These are phyloP conservation scores for Falco biarmicus DNA, from an alignment of 2,797 vertebrate species.

Conservation along the genomic window DNA sequence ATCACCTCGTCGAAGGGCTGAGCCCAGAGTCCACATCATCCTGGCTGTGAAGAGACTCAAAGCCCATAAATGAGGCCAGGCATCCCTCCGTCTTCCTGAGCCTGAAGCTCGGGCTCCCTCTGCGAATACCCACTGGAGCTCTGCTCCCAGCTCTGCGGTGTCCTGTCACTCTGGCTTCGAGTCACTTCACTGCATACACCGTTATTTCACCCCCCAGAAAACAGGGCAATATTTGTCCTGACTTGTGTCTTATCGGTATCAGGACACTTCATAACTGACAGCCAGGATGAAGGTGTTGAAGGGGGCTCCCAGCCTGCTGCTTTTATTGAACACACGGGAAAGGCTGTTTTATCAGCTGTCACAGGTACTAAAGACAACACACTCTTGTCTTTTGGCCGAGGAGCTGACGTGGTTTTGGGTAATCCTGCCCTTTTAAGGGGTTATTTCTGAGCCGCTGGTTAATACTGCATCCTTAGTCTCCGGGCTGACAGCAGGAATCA, in stretches of 20 bases:
- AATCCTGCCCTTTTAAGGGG: background rate
- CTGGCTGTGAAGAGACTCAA: background rate
- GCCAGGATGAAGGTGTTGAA: constrained; percentile 45
- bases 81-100: background rate
- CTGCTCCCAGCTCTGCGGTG: background rate
- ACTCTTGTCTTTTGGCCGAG: background rate
- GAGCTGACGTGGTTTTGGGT: background rate
- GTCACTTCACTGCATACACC: background rate
- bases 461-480: background rate
- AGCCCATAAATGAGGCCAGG: background rate
- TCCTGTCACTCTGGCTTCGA: background rate
- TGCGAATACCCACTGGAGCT: background rate
- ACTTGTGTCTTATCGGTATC: background rate
- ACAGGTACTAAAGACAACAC: background rate
- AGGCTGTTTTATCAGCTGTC: constrained; percentile 38
- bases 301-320: background rate
- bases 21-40: background rate
- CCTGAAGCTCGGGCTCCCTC: background rate
- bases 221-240: background rate
- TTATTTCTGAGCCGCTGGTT: background rate
- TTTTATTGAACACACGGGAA: constrained; percentile 24
- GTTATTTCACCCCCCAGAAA: constrained; percentile 7
- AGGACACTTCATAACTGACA: constrained; percentile 13
- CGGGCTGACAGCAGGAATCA: fast-evolving
- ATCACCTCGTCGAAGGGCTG: background rate